These are phyloP conservation scores for Drosophila siamana DNA, from an alignment of 2,888 invertebrate species.

Conservation along the genomic window DNA sequence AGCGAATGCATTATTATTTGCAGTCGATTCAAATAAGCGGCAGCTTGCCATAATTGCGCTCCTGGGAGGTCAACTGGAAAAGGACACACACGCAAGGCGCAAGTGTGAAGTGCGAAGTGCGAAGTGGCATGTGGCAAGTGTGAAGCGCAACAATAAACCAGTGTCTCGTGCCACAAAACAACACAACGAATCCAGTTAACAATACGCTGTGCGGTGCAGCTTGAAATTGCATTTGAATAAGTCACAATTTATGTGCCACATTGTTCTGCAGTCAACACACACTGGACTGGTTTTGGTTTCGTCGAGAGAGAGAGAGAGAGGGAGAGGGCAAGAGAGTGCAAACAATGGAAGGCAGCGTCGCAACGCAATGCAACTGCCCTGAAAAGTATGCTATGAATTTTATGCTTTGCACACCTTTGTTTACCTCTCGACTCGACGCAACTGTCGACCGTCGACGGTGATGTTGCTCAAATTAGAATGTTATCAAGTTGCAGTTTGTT, in stretches of 20 bases:
- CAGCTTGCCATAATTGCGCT: conserved; percentile 59
- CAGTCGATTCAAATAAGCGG: conserved; percentile 35
- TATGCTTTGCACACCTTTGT: conserved; percentile 38
- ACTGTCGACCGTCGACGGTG: conserved; percentile 20
- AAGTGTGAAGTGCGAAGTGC: neutral
- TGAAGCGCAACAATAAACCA: conserved; percentile 19
- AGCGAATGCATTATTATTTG: conserved; percentile 53
- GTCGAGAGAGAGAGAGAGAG: conserved; percentile 9
- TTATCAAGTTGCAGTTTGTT: conserved; percentile 59
- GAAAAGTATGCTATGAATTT: conserved; percentile 53
- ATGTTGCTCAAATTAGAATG: conserved; percentile 60
- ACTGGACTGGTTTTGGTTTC: neutral
- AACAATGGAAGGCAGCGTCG: conserved; percentile 35
- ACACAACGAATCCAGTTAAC: conserved; percentile 19
- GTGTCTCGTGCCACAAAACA: conserved; percentile 4
- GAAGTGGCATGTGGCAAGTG: conserved; percentile 2
- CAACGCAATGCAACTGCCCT: conserved; percentile 33
- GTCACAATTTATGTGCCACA: conserved; percentile 48
- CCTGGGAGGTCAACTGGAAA: conserved; percentile 58
- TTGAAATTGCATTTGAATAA: conserved; percentile 62
- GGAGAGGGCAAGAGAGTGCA: conserved; percentile 19
- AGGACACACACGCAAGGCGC: conserved; percentile 34
- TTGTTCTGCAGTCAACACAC: conserved; percentile 17
- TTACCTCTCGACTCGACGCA: conserved; percentile 46
- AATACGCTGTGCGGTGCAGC: conserved; percentile 30